Evolutionary conservation across 2,113 vertebrate genomes (phyloP).

Genomic region (Rynchops niger): DNA sequence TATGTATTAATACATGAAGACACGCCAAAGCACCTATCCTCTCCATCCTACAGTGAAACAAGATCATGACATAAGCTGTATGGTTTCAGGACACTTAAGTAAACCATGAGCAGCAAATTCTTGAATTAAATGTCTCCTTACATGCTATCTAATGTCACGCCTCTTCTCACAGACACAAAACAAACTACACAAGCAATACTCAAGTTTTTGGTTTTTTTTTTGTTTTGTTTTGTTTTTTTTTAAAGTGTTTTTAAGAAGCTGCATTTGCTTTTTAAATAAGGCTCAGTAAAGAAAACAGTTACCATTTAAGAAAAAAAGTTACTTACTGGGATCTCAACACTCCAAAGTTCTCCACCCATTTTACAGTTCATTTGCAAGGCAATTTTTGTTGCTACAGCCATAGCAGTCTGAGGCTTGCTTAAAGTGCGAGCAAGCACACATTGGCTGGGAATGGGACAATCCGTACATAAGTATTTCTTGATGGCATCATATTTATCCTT

Average conservation of each 20-base stretch:
- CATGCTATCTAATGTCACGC: neutral
- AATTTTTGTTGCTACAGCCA: conserved; percentile 92
- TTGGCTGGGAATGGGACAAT: conserved; percentile 92
- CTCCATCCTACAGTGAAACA: neutral
- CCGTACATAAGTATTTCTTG: conserved; percentile 93
- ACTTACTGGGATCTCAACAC: conserved; percentile 91
- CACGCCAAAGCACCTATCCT: neutral
- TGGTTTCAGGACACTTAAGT: neutral
- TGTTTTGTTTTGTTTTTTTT: no score
- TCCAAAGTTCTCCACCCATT: conserved; percentile 96
- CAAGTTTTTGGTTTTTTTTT: no score
- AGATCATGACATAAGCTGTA: neutral
- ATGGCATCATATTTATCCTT: conserved; percentile 92
- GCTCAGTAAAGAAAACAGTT: neutral
- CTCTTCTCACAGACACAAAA: neutral
- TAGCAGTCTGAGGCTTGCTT: conserved; percentile 80
- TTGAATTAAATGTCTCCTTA: neutral
- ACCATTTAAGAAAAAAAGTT: neutral
- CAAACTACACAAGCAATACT: neutral
- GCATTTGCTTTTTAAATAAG: neutral
- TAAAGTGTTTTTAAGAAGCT: no score
- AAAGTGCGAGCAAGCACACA: conserved; percentile 89
- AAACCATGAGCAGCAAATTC: neutral
- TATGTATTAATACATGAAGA: neutral
- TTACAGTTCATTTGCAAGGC: conserved; percentile 94